phyloP scores from a whole-genome alignment of 2,888 invertebrate species.

The Chelonus formosanus region DNA sequence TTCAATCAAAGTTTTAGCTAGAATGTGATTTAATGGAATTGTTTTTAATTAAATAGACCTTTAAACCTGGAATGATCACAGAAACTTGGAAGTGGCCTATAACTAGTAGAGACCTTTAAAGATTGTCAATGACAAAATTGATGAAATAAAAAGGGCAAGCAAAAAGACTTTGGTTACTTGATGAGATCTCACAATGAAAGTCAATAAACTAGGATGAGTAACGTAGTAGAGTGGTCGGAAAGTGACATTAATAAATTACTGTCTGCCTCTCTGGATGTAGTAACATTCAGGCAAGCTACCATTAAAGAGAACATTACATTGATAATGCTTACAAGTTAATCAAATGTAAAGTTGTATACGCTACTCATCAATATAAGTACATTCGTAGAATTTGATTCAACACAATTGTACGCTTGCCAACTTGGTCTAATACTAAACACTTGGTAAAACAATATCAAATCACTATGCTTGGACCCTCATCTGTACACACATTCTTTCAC shows the following conservation, averaged over 20 bases:
- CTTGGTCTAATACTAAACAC: too few relatives aligned
- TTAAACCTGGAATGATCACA: too few relatives aligned
- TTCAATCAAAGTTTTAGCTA: too few relatives aligned
- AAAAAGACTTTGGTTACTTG: slow-evolving; percentile 30
- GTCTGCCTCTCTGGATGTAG: slow-evolving; percentile 51
- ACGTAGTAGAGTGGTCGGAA: slow-evolving; percentile 47
- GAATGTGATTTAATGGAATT: too few relatives aligned
- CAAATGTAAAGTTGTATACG: too few relatives aligned
- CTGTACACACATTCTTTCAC: slow-evolving; percentile 44
- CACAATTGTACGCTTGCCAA: too few relatives aligned
- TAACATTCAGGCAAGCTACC: slow-evolving; percentile 5
- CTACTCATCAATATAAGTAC: too few relatives aligned
- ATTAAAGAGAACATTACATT: neutral
- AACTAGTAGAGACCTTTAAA: too few relatives aligned
- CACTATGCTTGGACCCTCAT: slow-evolving; percentile 39
- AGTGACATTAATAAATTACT: slow-evolving; percentile 61
- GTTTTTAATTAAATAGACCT: too few relatives aligned
- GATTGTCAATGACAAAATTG: slow-evolving; percentile 8
- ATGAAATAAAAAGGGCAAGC: slow-evolving; percentile 17
- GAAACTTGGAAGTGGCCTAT: too few relatives aligned
- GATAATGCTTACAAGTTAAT: slow-evolving; percentile 48
- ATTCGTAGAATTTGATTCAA: too few relatives aligned
- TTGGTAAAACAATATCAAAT: too few relatives aligned
- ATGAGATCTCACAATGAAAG: slow-evolving; percentile 54
- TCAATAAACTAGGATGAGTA: slow-evolving; percentile 59